Conservation (phyloP, 2,113 vertebrate genomes). For the Pleuronectes platessa region DNA sequence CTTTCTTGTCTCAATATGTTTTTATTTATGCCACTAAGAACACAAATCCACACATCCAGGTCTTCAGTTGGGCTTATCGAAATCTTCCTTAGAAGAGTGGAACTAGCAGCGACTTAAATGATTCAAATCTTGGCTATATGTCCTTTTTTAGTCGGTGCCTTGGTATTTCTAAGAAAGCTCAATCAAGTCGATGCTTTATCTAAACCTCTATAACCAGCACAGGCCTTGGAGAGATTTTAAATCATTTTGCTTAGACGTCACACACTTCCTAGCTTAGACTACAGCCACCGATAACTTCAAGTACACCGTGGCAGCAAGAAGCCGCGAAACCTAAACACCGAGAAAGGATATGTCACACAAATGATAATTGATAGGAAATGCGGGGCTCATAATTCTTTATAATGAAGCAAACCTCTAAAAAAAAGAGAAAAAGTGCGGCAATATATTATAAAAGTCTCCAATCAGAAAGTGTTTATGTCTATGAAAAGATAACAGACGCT, state of each 20-base stretch:
- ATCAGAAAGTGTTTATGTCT: constrained; percentile 35
- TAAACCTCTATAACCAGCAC: constrained; percentile 29
- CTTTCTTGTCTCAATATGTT: neutral
- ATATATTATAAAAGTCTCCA: neutral
- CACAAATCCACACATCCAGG: neutral
- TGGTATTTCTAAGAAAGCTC: constrained; percentile 25
- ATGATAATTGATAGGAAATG: constrained; percentile 63
- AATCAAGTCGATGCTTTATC: constrained; percentile 35
- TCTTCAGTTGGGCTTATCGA: neutral
- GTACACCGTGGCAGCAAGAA: constrained; percentile 70
- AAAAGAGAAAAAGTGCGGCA: constrained; percentile 4
- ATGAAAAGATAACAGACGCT: constrained; percentile 19
- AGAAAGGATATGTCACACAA: constrained; percentile 70
- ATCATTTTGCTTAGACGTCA: constrained; percentile 77
- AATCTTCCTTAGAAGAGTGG: neutral
- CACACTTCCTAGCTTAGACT: constrained; percentile 79
- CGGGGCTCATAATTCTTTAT: constrained; percentile 38
- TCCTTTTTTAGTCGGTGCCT: neutral
- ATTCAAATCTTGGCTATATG: neutral
- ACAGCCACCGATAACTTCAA: constrained; percentile 76
- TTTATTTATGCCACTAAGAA: neutral
- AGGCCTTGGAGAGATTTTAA: constrained; percentile 79
- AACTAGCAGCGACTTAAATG: neutral
- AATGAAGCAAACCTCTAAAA: constrained; percentile 32
- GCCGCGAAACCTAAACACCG: constrained; percentile 75